Evolutionary conservation across 1,140 invertebrate genomes (phyloP), one percentile per base, ranked within the genome.

Genomic region (Drosophila chauvacae): DNA sequence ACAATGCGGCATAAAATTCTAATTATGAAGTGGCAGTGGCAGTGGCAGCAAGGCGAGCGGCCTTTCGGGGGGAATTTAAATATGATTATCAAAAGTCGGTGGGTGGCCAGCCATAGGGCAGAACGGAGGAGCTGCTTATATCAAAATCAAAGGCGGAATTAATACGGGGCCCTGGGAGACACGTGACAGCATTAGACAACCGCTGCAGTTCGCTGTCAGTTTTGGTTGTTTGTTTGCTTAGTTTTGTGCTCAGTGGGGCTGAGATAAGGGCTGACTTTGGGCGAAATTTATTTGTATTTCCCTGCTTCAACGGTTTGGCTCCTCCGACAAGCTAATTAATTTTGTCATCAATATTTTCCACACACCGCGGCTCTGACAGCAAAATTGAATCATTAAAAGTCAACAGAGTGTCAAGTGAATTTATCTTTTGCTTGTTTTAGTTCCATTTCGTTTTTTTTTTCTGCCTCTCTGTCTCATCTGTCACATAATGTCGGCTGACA

Each of bases 331-430:
- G 70, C 78, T 72, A 90, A 90, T 88, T 88, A 81, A 88, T 88
- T 88, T 84, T 69, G 77, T 57, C 82, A 87, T 88, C 85, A 88
- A 87, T 86, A 81, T 82, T 79, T 65, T 47, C 65, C 57, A 69
- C 66, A 77, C 69, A 69, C 53, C 53, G 65, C 58, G 58, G 55
- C 53, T 59, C 61, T 74, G 83, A 80, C 80, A 83, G 51, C 72
- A 50, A 81, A 88, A 90, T 86, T 90, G 85, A 88, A 83, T 78
- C 74, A 88, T 90, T 88, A 84, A 84, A 88, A 74, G 85, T 90
- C 81, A 90, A 84, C 77, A 80, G 41, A 79, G 69, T 83, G 80
- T 80, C 84, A 47, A 69, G 50, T 62, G 45, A 84, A 80, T 84
- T 83, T 80, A 69, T 83, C 76, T 69, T 70, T 47, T 45, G 39